A percentile compares a stretch with the other conserved stretches of the same genome.
Evolutionary conservation across 1,140 invertebrate genomes (phyloP).

Genomic region (Chlorops oryzae): DNA sequence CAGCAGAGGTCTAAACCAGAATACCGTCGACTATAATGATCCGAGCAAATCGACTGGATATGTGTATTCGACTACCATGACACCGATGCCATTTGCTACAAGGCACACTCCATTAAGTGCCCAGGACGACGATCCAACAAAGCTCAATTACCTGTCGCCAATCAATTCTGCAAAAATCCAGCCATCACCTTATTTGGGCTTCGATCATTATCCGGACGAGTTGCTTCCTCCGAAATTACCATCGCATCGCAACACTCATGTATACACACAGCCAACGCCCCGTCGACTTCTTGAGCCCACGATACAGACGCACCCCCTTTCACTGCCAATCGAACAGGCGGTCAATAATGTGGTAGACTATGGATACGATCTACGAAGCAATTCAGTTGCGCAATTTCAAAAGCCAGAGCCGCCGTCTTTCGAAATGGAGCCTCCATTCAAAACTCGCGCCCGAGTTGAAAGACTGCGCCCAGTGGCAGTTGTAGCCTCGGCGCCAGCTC

Average conservation of each 20-base stretch:
- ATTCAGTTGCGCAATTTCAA: slow-evolving; percentile 40
- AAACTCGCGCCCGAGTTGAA: slow-evolving; percentile 19
- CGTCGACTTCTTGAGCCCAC: too few species aligned
- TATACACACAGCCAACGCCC: slow-evolving; percentile 1
- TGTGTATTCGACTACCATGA: slow-evolving; percentile 6
- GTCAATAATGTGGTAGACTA: slow-evolving; percentile 34
- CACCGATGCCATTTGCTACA: slow-evolving; percentile 27
- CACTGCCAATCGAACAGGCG: slow-evolving; percentile 20
- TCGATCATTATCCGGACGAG: slow-evolving; percentile 44
- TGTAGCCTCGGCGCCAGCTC: slow-evolving; percentile 25
- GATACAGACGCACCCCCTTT: slow-evolving; percentile 31
- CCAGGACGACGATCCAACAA: slow-evolving; percentile 32
- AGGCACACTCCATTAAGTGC: slow-evolving; percentile 33
- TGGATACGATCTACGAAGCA: slow-evolving; percentile 28
- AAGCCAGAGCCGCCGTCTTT: slow-evolving; percentile 35
- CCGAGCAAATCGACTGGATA: not conserved
- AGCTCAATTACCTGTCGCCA: slow-evolving; percentile 43
- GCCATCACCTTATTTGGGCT: slow-evolving; percentile 33
- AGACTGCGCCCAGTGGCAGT: slow-evolving; percentile 31
- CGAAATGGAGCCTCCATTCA: slow-evolving; percentile 32
- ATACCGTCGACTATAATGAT: slow-evolving; percentile 1
- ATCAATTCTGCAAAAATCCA: slow-evolving; percentile 41
- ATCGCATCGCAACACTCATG: not conserved
- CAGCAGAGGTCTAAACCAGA: slow-evolving; percentile 30
- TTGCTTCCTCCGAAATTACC: slow-evolving; percentile 18